Base-by-base conservation (phyloP, 2,113 vertebrate species). In the Guaruba guarouba region DNA sequence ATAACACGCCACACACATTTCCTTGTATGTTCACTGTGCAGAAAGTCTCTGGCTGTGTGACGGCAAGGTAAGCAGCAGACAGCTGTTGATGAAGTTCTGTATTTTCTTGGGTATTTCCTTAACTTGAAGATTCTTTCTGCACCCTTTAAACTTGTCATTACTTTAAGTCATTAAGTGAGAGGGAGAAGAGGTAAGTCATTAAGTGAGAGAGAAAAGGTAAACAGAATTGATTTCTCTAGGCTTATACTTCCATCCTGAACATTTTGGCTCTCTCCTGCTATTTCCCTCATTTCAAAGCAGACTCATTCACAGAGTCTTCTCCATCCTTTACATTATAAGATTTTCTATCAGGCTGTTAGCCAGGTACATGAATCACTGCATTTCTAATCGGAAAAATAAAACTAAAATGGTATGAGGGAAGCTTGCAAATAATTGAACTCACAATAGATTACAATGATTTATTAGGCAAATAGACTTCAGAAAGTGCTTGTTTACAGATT, bases 1-100 rank as follows among this genome's bases (percentile, higher is more conserved):
- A 25, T 22, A 24, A 43, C 18, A 8, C 14, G 37, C 13, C 31
- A 5, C 13, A 7, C 0, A 0, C 0, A 0, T 22, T 35, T 41
- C 27, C 49, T 43, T n/a, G 55, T 59, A n/a, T 75, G 54, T 29
- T 67, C 25, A 25, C 43, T 1, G 17, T 63, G 31, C 55, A 74
- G 55, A 25, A 78, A 23, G 66, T 51, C 20, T 82, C 17, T 57
- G 68, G 52, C 8, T 78, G 8, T 63, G 55, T 37, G 66, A 28
- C 31, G 54, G 61, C 49, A 54, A 54, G 51, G 31, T 46, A 55
- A 67, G 37, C 37, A 59, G 43, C 35, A 70, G 31, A 16, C 3
- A 9, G 37, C 4, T 61, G 14, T 17, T 44, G 31, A 29, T 44
- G 20, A 78, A 74, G 4, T 62, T 70, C 16, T 80, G 2, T 64